These are phyloP conservation scores for Romanogobio albipinnatus DNA, from an alignment of 2,113 vertebrate genomes.

Conservation along the genomic window DNA sequence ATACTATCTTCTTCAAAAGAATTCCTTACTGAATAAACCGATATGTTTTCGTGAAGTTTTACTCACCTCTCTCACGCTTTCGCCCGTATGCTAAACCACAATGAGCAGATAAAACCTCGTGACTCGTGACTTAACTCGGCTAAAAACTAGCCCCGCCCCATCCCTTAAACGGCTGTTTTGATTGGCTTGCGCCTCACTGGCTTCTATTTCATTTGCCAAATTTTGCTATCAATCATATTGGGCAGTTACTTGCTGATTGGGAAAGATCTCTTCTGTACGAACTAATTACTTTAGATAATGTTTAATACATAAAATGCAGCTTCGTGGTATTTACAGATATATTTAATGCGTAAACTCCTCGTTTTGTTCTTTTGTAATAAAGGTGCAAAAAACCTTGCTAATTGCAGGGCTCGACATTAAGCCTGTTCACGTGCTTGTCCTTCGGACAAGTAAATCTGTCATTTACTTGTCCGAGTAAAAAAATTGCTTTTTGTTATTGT, in stretches of 20 bases:
- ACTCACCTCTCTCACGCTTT: conserved; percentile 35
- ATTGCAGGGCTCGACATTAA: too few relatives aligned
- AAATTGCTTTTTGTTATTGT: too few relatives aligned
- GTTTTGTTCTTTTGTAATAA: background rate
- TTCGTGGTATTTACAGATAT: background rate
- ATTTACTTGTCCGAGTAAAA: too few relatives aligned
- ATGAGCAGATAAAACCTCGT: conserved; percentile 45
- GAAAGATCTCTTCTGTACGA: background rate
- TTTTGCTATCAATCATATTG: conserved; percentile 22
- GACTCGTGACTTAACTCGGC: conserved; percentile 49
- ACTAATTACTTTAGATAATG: background rate
- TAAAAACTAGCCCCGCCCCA: conserved; percentile 40
- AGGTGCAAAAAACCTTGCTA: background rate
- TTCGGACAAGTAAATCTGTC: too few relatives aligned
- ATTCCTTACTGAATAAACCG: background rate
- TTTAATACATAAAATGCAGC: background rate
- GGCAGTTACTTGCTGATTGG: background rate
- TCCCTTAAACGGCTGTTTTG: background rate
- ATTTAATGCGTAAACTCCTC: background rate
- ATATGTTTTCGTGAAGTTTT: background rate
- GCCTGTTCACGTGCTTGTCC: too few relatives aligned
- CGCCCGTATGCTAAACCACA: conserved; percentile 46
- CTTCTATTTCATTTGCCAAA: conserved; percentile 10
- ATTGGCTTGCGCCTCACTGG: background rate
- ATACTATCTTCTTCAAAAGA: background rate